Evolutionary conservation across 2,113 vertebrate genomes (phyloP).

Genomic region (Hyaena hyaena): DNA sequence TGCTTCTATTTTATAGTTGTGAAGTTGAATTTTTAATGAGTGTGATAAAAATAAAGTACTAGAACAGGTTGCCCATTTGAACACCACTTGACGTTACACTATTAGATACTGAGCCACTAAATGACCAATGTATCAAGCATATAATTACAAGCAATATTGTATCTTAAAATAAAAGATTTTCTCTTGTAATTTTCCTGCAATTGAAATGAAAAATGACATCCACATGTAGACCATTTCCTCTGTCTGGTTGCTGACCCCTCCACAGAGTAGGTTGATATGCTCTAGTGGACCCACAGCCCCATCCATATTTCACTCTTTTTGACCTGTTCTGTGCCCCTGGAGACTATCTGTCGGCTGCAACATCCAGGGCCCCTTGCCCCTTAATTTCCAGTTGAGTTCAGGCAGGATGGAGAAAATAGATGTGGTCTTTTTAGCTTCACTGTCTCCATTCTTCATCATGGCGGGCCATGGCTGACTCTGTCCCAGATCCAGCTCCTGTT

Average conservation of each 20-base stretch:
- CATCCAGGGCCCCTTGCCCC: too few species aligned
- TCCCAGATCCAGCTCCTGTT: neutral
- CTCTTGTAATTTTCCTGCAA: slow-evolving; percentile 66
- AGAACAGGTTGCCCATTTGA: slow-evolving; percentile 54
- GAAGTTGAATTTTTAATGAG: slow-evolving; percentile 24
- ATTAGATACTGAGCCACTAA: neutral
- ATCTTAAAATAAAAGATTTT: slow-evolving; percentile 55
- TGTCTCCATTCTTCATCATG: neutral
- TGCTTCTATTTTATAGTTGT: slow-evolving; percentile 48
- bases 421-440: neutral
- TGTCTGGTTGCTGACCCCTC: neutral
- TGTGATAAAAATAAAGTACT: slow-evolving; percentile 68
- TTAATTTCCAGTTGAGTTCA: neutral
- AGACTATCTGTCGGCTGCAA: neutral
- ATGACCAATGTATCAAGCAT: slow-evolving; percentile 27
- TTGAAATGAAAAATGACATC: neutral
- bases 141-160: slow-evolving; percentile 42
- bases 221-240: neutral
- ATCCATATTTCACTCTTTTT: neutral
- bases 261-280: neutral
- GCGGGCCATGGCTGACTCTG: neutral
- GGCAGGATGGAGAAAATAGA: neutral
- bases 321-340: neutral
- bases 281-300: neutral
- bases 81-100: slow-evolving; percentile 55